A percentile compares a stretch with the other conserved stretches of the same genome.
Conservation (phyloP, 2,888 invertebrate genomes). For the Plagodis dolabraria region DNA sequence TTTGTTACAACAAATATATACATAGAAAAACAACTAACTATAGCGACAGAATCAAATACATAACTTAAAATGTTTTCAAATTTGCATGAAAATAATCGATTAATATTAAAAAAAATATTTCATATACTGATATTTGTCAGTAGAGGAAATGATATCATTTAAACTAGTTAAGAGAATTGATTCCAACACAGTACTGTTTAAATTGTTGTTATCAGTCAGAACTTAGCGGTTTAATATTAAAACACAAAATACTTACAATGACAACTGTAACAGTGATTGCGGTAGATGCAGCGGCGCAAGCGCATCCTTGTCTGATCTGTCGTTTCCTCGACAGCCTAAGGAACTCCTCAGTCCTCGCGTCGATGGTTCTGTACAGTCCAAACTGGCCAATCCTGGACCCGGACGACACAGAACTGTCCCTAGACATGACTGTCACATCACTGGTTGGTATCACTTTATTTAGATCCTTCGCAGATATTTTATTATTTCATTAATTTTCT, state of each 20-base stretch:
- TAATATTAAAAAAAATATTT: too few species aligned
- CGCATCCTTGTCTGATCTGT: constrained; percentile 75
- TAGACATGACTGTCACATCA: constrained; percentile 71
- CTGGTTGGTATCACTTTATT: constrained; percentile 41
- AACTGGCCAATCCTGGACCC: constrained; percentile 68
- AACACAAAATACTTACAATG: constrained; percentile 63
- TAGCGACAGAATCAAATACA: too few species aligned
- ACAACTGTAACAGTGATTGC: constrained; percentile 76
- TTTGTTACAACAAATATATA: too few species aligned
- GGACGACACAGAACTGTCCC: constrained; percentile 63
- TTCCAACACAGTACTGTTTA: too few species aligned
- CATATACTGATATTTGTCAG: too few species aligned
- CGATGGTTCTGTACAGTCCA: constrained; percentile 73
- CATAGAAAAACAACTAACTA: too few species aligned
- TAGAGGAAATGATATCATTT: too few species aligned
- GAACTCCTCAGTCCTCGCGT: constrained; percentile 75
- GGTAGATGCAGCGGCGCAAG: constrained; percentile 74
- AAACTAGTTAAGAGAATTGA: too few species aligned
- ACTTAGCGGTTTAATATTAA: neutral
- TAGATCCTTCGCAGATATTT: neutral
- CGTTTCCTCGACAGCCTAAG: constrained; percentile 67
- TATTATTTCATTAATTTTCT: neutral
- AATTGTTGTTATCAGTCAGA: too few species aligned
- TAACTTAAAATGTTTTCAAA: too few species aligned
- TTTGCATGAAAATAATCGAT: too few species aligned